phyloP scores from a whole-genome alignment of 2,888 invertebrate species.

The Agrotis clavis region DNA sequence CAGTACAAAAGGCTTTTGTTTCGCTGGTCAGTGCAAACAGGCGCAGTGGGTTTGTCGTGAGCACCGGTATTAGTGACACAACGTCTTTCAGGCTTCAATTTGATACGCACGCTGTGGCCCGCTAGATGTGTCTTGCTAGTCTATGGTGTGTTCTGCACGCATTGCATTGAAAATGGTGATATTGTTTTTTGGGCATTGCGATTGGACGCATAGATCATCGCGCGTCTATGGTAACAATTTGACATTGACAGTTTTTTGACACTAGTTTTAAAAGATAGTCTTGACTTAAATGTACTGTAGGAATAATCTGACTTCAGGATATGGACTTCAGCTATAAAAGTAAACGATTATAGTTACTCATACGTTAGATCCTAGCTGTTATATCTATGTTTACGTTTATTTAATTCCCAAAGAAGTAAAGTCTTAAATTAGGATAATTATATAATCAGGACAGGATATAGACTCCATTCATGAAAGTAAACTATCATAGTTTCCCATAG shows the following conservation, averaged over 20 bases:
- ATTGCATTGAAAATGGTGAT: slow-evolving; percentile 13
- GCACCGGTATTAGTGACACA: slow-evolving; percentile 48
- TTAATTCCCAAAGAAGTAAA: too few relatives aligned
- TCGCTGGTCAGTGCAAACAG: slow-evolving; percentile 30
- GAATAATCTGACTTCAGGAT: neutral
- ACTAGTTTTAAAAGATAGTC: too few relatives aligned
- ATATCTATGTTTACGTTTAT: neutral
- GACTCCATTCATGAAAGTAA: neutral
- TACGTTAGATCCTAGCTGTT: neutral
- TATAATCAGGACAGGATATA: too few relatives aligned
- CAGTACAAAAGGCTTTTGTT: slow-evolving; percentile 54
- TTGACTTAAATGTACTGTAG: too few relatives aligned
- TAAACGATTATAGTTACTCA: neutral
- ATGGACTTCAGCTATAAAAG: neutral
- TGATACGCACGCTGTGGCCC: slow-evolving; percentile 57
- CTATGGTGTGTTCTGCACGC: slow-evolving; percentile 16
- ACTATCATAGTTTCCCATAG: neutral
- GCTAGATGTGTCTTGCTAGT: slow-evolving; percentile 27
- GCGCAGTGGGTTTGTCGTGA: slow-evolving; percentile 55
- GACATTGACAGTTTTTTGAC: neutral
- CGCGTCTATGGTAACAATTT: neutral
- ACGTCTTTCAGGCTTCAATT: slow-evolving; percentile 55
- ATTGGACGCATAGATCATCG: neutral
- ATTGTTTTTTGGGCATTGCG: slow-evolving; percentile 11
- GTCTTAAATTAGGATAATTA: too few relatives aligned